Evolutionary conservation across 2,797 vertebrate species (phyloP).

Genomic region (Garrulus glandarius): DNA sequence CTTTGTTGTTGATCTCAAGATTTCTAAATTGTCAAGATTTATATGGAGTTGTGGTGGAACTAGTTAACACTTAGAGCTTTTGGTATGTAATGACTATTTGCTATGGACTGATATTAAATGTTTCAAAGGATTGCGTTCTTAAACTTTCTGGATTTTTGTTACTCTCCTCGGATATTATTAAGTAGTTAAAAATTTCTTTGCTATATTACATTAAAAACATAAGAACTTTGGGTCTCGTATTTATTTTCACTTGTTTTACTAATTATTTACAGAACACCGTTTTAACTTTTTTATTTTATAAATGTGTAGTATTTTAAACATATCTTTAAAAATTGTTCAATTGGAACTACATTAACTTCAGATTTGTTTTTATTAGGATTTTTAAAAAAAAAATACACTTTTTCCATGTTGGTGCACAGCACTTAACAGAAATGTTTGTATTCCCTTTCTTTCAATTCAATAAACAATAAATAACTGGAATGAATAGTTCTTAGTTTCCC

Average conservation of each 20-base stretch:
- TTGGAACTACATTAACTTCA: conserved; percentile 74
- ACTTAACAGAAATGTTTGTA: conserved; percentile 81
- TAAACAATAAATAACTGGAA: conserved; percentile 81
- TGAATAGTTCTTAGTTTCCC: conserved; percentile 66
- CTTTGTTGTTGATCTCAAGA: conserved; percentile 76
- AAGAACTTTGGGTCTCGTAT: conserved; percentile 91
- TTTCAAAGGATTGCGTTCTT: conserved; percentile 91
- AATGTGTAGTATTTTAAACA: conserved; percentile 80
- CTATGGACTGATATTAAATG: conserved; percentile 94
- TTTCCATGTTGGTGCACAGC: conserved; percentile 79
- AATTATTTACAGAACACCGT: conserved; percentile 80
- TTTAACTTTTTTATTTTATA: conserved; percentile 80
- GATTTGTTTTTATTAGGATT: conserved; percentile 78
- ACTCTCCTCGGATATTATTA: conserved; percentile 85
- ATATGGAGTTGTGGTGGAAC: conserved; percentile 85
- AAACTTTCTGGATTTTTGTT: conserved; percentile 92
- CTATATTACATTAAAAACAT: conserved; percentile 98
- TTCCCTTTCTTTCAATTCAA: conserved; percentile 80
- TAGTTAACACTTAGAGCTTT: conserved; percentile 87
- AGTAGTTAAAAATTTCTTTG: conserved; percentile 89
- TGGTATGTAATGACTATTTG: conserved; percentile 93
- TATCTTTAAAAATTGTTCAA: conserved; percentile 72
- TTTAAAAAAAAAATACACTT: conserved; percentile 77
- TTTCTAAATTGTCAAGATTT: conserved; percentile 81
- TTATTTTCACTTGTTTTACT: conserved; percentile 82